These are phyloP conservation scores for Amaurobius ferox DNA, from an alignment of 2,888 invertebrate species.

Conservation along the genomic window DNA sequence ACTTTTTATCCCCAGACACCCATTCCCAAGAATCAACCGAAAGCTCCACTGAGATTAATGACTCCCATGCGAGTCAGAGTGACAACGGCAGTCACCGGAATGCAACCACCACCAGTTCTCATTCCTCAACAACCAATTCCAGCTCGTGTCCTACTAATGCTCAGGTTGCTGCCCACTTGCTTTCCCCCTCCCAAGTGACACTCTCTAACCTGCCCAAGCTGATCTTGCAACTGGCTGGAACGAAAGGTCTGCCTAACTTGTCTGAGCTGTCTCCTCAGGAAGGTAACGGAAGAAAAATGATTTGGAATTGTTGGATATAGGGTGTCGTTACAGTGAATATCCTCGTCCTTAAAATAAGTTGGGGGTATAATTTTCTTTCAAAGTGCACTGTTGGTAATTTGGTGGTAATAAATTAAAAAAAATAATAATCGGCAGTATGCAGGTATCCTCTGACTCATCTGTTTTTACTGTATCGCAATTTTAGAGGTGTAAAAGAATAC, in stretches of 20 bases:
- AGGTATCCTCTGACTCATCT: too few species aligned
- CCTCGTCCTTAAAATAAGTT: background rate
- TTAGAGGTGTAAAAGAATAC: too few species aligned
- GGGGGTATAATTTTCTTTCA: background rate
- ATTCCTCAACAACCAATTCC: constrained; percentile 43
- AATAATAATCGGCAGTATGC: too few species aligned
- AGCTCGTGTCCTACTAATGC: constrained; percentile 46
- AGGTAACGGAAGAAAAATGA: constrained; percentile 75
- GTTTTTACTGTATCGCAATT: too few species aligned
- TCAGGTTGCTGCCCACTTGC: constrained; percentile 57
- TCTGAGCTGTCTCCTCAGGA: constrained; percentile 81
- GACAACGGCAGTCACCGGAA: constrained; percentile 37
- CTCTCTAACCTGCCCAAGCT: constrained; percentile 79
- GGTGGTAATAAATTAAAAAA: too few species aligned
- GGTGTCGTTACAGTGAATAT: too few species aligned
- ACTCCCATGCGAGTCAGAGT: constrained; percentile 24
- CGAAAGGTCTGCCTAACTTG: constrained; percentile 79
- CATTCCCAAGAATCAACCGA: constrained; percentile 54
- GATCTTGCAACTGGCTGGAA: constrained; percentile 74
- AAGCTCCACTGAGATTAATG: constrained; percentile 57
- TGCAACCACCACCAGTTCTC: constrained; percentile 22
- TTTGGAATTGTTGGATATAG: background rate
- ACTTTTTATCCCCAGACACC: constrained; percentile 22
- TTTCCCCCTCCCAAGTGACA: constrained; percentile 76
- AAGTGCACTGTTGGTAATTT: too few species aligned